phyloP scores from a whole-genome alignment of 2,113 vertebrate genomes.

The Anoplopoma fimbria region DNA sequence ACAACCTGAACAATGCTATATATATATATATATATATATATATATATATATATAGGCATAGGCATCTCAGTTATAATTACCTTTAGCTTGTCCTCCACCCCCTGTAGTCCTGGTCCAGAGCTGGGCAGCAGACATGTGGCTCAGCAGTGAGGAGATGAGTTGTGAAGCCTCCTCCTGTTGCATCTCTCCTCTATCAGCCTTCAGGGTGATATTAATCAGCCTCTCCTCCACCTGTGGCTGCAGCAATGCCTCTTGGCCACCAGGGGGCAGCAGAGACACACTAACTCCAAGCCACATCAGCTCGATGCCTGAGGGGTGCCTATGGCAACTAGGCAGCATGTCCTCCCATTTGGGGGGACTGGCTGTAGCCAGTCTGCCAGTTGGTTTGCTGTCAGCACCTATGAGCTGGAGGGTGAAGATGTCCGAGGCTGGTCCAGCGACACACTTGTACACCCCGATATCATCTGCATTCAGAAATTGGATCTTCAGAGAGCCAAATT shows the following conservation, averaged over 20 bases:
- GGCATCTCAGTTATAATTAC: conserved; percentile 50
- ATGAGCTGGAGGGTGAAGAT: conserved; percentile 89
- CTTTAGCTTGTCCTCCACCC: conserved; percentile 49
- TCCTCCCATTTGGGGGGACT: conserved; percentile 14
- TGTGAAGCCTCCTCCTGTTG: conserved; percentile 86
- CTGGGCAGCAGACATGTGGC: conserved; percentile 76
- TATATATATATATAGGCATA: too few relatives aligned
- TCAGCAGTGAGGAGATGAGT: conserved; percentile 87
- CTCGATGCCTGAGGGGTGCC: not conserved
- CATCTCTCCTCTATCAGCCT: conserved; percentile 85
- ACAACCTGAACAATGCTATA: too few relatives aligned
- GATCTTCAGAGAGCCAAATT: conserved; percentile 90
- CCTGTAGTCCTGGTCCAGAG: conserved; percentile 74
- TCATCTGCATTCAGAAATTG: conserved; percentile 83
- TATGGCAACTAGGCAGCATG: conserved; percentile 21
- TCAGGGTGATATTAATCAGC: conserved; percentile 88
- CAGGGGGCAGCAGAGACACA: conserved; percentile 60
- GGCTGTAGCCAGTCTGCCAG: conserved; percentile 56
- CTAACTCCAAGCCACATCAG: fast-evolving
- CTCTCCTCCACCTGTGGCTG: conserved; percentile 82
- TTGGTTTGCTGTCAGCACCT: conserved; percentile 84
- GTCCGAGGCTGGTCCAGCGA: conserved; percentile 85
- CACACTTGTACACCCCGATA: conserved; percentile 88
- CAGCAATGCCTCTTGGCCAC: conserved; percentile 50
- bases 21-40: too few relatives aligned